Evolutionary conservation across 2,888 invertebrate genomes (phyloP).

Genomic region (Drosophila histrio): DNA sequence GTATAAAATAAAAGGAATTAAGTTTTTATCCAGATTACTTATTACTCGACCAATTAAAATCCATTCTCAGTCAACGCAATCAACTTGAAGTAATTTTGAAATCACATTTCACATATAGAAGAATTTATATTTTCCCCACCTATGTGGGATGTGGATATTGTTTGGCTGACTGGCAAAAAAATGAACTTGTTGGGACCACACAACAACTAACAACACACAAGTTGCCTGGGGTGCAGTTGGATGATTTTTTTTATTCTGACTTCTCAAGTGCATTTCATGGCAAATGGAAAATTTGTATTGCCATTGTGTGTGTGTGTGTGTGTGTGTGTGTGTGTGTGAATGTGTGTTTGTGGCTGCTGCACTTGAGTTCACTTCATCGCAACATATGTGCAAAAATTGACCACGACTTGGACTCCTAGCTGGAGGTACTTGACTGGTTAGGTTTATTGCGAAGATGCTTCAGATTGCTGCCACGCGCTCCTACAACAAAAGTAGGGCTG

Average conservation of each 20-base stretch:
- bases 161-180: constrained; percentile 67
- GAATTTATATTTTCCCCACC: constrained; percentile 3
- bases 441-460: constrained; percentile 3
- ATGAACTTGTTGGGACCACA: constrained; percentile 50
- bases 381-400: constrained; percentile 73
- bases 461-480: constrained; percentile 20
- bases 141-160: constrained; percentile 48
- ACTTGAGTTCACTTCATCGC: constrained; percentile 67
- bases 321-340: background rate
- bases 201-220: constrained; percentile 28
- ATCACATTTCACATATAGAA: constrained; percentile 55
- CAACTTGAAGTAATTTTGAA: constrained; percentile 48
- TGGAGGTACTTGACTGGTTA: constrained; percentile 19
- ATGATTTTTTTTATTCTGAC: constrained; percentile 21
- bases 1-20: constrained; percentile 10
- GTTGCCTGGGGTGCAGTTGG: constrained; percentile 55
- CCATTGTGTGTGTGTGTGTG: constrained; percentile 3
- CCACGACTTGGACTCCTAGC: constrained; percentile 41
- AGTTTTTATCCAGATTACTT: constrained; percentile 28
- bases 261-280: constrained; percentile 57
- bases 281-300: constrained; percentile 62
- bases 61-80: constrained; percentile 43
- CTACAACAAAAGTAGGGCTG: constrained; percentile 7
- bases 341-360: constrained; percentile 32
- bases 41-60: constrained; percentile 61